Percentiles rank a stretch among this genome's conserved stretches.
phyloP scores from a whole-genome alignment of 2,888 invertebrate species.

The Catocala nupta region DNA sequence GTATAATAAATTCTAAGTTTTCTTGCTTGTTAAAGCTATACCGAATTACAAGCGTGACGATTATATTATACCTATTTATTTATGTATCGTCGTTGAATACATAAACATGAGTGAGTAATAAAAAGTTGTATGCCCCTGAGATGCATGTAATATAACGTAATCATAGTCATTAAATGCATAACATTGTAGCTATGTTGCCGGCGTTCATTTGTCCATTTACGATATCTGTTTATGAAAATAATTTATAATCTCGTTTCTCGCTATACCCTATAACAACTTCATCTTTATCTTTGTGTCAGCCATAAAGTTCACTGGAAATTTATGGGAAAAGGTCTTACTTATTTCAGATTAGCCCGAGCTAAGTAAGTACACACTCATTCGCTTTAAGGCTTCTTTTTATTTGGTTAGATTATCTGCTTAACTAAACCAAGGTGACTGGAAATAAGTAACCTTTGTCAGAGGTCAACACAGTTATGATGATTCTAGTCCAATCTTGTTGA shows the following conservation, averaged over 20 bases:
- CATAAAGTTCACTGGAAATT: too few relatives aligned
- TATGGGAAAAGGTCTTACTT: too few relatives aligned
- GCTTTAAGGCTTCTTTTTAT: too few relatives aligned
- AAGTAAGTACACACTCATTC: too few relatives aligned
- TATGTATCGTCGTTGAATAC: constrained; percentile 29
- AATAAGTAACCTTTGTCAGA: too few relatives aligned
- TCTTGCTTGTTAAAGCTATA: constrained; percentile 14
- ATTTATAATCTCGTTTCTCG: not conserved
- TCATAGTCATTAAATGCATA: constrained; percentile 33
- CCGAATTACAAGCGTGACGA: constrained; percentile 20
- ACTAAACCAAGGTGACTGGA: too few relatives aligned
- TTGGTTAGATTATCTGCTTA: too few relatives aligned
- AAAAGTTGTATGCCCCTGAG: constrained; percentile 46
- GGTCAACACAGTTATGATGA: too few relatives aligned
- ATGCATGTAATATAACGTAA: constrained; percentile 46
- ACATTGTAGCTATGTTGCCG: constrained; percentile 25
- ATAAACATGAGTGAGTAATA: constrained; percentile 45
- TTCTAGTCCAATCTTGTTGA: too few relatives aligned
- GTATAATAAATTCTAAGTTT: not conserved
- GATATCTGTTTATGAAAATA: constrained; percentile 7
- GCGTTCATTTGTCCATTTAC: constrained; percentile 32
- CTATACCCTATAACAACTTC: not conserved
- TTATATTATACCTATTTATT: constrained; percentile 21
- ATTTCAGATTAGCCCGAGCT: too few relatives aligned
- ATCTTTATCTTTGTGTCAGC: not conserved